These are phyloP conservation scores for Julus scandinavius DNA, from an alignment of 2,888 invertebrate species.

Conservation along the genomic window DNA sequence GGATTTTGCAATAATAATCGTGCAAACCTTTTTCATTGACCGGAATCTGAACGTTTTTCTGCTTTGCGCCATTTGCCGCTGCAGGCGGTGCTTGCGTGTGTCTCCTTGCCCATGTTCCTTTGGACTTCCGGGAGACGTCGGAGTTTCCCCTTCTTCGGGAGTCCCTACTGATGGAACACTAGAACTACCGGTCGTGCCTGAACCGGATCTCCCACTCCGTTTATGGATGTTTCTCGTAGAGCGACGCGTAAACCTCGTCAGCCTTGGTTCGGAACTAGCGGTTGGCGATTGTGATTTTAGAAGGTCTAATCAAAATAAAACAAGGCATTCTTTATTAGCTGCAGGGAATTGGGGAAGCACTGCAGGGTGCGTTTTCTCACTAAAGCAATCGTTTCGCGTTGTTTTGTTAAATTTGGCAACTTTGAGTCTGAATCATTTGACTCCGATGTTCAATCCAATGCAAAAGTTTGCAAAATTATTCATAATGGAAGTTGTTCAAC, in stretches of 20 bases:
- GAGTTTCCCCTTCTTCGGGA: constrained; percentile 24
- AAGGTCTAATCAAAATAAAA: constrained; percentile 51
- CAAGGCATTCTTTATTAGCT: not conserved
- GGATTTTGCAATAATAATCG: not conserved
- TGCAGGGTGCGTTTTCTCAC: not conserved
- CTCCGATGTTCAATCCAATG: constrained; percentile 24
- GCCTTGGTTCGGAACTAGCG: constrained; percentile 58
- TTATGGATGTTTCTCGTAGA: constrained; percentile 57
- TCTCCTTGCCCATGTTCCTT: constrained; percentile 55
- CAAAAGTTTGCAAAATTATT: constrained; percentile 34
- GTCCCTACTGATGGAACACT: constrained; percentile 54
- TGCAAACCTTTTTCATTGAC: constrained; percentile 75
- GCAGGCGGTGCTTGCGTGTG: constrained; percentile 70
- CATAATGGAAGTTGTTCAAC: not conserved
- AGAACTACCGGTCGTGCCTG: constrained; percentile 26
- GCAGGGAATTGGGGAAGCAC: not conserved
- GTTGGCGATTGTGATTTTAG: constrained; percentile 57
- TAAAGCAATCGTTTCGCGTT: not conserved
- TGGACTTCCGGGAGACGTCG: constrained; percentile 51
- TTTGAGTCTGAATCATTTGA: not conserved
- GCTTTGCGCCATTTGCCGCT: constrained; percentile 92
- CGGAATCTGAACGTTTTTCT: constrained; percentile 91
- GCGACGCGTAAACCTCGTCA: constrained; percentile 57
- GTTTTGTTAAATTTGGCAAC: not conserved
- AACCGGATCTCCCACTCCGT: constrained; percentile 50